Evolutionary conservation across 2,888 invertebrate genomes (phyloP).

Genomic region (Harmothoe impar): DNA sequence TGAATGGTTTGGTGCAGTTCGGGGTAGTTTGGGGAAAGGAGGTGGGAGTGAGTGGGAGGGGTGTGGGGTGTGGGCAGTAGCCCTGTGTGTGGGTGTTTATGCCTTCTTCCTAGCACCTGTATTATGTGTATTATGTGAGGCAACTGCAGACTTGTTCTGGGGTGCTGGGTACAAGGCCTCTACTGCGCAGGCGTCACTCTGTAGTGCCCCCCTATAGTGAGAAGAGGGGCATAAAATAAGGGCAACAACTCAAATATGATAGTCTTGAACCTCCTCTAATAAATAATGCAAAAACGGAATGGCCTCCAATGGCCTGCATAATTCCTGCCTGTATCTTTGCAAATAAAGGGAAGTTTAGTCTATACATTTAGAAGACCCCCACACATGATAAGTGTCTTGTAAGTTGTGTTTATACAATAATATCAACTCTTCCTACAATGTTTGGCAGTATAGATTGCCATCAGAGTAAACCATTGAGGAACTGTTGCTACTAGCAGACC

Average conservation of each 20-base stretch:
- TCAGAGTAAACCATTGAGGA: background rate
- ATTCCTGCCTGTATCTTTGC: no score
- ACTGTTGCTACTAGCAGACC: slow-evolving; percentile 9
- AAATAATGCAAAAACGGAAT: no score
- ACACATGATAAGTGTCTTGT: no score
- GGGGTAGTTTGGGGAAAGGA: background rate
- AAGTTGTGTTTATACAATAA: no score
- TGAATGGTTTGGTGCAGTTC: background rate
- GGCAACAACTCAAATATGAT: no score
- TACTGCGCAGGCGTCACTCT: background rate
- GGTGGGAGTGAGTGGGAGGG: background rate
- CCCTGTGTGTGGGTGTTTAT: slow-evolving; percentile 24
- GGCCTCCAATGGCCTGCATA: no score
- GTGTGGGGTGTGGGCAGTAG: background rate
- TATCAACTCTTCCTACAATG: no score
- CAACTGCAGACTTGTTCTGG: background rate
- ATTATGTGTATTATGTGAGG: slow-evolving; percentile 38
- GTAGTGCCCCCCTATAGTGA: background rate
- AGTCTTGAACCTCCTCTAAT: no score
- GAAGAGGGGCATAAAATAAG: no score
- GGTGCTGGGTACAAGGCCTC: background rate
- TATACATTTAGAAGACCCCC: no score
- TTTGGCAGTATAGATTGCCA: no score
- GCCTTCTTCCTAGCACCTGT: background rate
- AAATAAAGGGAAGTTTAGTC: no score